These are phyloP conservation scores for Poeciliopsis prolifica DNA, from an alignment of 2,113 vertebrate species.

Conservation along the genomic window DNA sequence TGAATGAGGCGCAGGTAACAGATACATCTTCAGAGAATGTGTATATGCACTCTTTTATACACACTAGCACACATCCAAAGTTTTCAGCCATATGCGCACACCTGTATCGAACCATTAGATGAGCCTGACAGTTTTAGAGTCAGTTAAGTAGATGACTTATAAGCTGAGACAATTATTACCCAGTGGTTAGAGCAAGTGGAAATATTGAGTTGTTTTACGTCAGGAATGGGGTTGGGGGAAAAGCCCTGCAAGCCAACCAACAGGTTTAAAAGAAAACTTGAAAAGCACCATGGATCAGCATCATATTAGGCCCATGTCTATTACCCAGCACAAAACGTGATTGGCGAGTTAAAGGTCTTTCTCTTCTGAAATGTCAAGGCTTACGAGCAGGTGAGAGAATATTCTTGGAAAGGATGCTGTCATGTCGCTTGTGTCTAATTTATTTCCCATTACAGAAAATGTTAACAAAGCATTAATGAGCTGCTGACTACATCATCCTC, in stretches of 20 bases:
- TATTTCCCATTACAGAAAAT: slow-evolving; percentile 70
- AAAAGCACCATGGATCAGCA: slow-evolving; percentile 44
- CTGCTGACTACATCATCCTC: slow-evolving; percentile 60
- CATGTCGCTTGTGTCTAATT: slow-evolving; percentile 62
- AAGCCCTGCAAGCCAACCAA: background rate
- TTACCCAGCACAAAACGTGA: slow-evolving; percentile 54
- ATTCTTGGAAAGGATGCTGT: slow-evolving; percentile 37
- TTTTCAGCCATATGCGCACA: slow-evolving; percentile 22
- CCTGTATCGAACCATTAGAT: slow-evolving; percentile 66
- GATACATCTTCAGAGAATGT: slow-evolving; percentile 50
- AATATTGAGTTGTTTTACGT: slow-evolving; percentile 55
- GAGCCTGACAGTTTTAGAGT: slow-evolving; percentile 43
- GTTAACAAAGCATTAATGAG: slow-evolving; percentile 71
- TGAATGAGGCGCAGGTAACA: slow-evolving; percentile 68
- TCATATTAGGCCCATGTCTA: slow-evolving; percentile 48
- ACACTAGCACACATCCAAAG: slow-evolving; percentile 12
- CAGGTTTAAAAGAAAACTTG: slow-evolving; percentile 39
- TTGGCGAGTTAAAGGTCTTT: slow-evolving; percentile 55
- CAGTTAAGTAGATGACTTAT: slow-evolving; percentile 63
- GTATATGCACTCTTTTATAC: slow-evolving; percentile 3
- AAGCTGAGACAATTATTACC: slow-evolving; percentile 69
- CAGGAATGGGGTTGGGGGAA: slow-evolving; percentile 13
- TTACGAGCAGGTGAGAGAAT: slow-evolving; percentile 55
- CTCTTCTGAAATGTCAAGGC: slow-evolving; percentile 66
- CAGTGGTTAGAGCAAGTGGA: slow-evolving; percentile 65